A percentile compares a stretch with the other conserved stretches of the same genome.
phyloP scores from a whole-genome alignment of 2,888 invertebrate species.

The Anthophora plumipes region DNA sequence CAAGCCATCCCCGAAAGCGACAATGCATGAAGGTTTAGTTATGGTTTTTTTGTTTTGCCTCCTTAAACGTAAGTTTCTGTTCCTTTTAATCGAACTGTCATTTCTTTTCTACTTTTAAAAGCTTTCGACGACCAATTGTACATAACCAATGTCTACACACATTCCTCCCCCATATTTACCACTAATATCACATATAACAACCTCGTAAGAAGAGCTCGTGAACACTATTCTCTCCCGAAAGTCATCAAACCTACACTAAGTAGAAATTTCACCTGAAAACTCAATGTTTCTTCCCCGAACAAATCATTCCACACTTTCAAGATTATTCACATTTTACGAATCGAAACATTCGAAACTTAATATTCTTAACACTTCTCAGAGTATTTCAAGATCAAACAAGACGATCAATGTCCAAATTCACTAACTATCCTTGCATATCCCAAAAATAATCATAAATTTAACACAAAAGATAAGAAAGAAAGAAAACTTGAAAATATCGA shows the following conservation, averaged over 20 bases:
- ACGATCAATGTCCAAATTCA: background rate
- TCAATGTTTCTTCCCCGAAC: too few species aligned
- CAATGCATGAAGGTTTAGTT: constrained; percentile 77
- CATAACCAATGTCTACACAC: background rate
- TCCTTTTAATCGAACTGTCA: constrained; percentile 13
- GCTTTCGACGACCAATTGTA: background rate
- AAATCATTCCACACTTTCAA: too few species aligned
- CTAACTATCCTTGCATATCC: background rate
- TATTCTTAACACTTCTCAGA: too few species aligned
- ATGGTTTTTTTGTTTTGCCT: constrained; percentile 69
- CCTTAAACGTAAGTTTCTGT: constrained; percentile 72
- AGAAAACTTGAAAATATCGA: background rate
- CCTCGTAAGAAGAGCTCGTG: too few species aligned
- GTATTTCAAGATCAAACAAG: too few species aligned
- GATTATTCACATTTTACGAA: too few species aligned
- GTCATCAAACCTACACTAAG: too few species aligned
- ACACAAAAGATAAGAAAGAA: background rate
- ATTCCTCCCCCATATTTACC: too few species aligned
- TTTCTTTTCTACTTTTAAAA: background rate
- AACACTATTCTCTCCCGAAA: too few species aligned
- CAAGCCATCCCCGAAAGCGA: constrained; percentile 72
- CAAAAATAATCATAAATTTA: background rate
- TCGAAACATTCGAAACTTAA: too few species aligned
- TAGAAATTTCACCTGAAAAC: too few species aligned
- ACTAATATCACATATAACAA: too few species aligned